phyloP scores from a whole-genome alignment of 2,113 vertebrate species.

The Poecilia latipinna region DNA sequence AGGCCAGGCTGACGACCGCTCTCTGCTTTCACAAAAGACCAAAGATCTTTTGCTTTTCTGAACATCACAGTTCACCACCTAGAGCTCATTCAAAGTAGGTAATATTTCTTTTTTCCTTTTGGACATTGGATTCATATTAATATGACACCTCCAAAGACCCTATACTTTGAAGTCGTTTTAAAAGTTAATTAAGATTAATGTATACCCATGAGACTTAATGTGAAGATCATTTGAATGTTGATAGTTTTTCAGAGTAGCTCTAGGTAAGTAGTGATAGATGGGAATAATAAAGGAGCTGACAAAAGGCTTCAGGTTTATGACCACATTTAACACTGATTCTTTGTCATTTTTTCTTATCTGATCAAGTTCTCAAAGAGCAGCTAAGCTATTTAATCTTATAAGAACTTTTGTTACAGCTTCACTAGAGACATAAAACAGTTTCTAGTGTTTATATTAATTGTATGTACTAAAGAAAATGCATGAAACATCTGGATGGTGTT shows the following conservation, averaged over 20 bases:
- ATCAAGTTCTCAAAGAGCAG: too few relatives aligned
- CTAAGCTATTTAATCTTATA: too few relatives aligned
- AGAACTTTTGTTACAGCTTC: too few relatives aligned
- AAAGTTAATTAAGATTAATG: neutral
- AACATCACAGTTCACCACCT: conserved; percentile 12
- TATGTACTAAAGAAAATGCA: too few relatives aligned
- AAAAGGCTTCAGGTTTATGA: neutral
- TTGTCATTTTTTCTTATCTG: too few relatives aligned
- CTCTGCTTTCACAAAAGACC: neutral
- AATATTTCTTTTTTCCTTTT: conserved; percentile 3
- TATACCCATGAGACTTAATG: neutral
- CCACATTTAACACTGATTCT: neutral
- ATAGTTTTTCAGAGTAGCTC: neutral
- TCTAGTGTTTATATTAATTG: too few relatives aligned
- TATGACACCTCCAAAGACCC: neutral
- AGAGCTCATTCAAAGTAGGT: neutral
- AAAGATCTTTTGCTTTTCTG: neutral
- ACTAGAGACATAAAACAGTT: too few relatives aligned
- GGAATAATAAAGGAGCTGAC: neutral
- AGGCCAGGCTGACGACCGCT: neutral
- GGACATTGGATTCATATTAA: neutral
- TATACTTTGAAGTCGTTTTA: conserved; percentile 13
- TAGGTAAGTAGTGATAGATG: neutral
- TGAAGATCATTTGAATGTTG: neutral
- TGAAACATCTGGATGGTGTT: too few relatives aligned